Base-by-base conservation (phyloP, 2,797 vertebrate species). In the Smutsia gigantea region DNA sequence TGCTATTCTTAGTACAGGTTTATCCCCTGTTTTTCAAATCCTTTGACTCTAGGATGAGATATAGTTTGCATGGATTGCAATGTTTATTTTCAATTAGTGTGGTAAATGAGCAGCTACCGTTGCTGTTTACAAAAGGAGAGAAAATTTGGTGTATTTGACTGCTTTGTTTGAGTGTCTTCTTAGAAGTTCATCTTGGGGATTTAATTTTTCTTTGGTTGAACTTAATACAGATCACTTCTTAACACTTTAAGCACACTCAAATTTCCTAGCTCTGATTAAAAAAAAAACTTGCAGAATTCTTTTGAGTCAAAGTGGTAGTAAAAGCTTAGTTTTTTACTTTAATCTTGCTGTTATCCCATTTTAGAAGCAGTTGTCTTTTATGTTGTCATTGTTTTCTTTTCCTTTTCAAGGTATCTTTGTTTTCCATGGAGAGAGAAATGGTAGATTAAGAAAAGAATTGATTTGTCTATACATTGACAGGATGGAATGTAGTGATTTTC, bases 21-120 rank as follows among this genome's bases (percentile, higher is more conserved):
- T 96, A 72, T 90, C 96, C 90, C 82, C 78, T 66, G 2, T 92
- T 95, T 97, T 95, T 72, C 55, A 84, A 72, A 77, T 72, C 74
- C 92, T 72, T 61, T 86, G 69, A 93, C 53, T 84, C 5, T 49
- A 29, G 66, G 71, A 42, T 90, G 83, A 72, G 39, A 72, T 94
- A 90, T 37, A 77, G 93, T 87, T 94, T 94, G 79, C 63, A 34
- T 82, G 34, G 29, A 77, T 93, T 68, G 64, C 69, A 85, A 2
- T 89, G 42, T 90, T 96, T 46, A 93, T 94, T 79, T 93, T 95
- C 66, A 66, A 14, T 92, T 97, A 85, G 71, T 81, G 23, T 55
- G 39, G 23, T 55, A 95, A 90, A 55, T 64, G 49, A 68, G 49
- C 55, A 92, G 13, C 84, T 29, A 27, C 57, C 81, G 59, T 39